Evolutionary conservation across 2,113 vertebrate species (phyloP).

Genomic region (Poicephalus gulielmi): DNA sequence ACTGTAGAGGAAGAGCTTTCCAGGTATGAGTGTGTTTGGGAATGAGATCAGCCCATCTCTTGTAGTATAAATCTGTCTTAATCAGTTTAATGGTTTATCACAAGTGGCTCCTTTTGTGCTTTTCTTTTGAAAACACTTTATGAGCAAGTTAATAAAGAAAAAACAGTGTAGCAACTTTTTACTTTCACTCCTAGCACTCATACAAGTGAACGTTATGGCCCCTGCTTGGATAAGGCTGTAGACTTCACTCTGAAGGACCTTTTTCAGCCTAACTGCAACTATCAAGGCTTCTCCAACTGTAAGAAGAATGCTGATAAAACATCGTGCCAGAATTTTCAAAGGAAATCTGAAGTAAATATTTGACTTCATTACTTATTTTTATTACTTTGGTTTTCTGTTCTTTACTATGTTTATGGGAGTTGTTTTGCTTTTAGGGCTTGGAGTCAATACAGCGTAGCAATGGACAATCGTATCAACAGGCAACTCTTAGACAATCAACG

Average conservation of each 20-base stretch:
- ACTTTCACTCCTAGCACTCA: conserved; percentile 36
- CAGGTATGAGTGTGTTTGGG: conserved; percentile 45
- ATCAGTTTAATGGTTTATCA: background rate
- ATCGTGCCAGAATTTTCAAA: conserved; percentile 39
- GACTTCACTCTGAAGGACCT: conserved; percentile 71
- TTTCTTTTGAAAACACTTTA: background rate
- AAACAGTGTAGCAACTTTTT: background rate
- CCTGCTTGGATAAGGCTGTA: conserved; percentile 24
- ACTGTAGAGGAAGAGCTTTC: conserved; percentile 74
- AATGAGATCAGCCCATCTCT: background rate
- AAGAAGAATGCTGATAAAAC: conserved; percentile 50
- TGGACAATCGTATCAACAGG: accelerated
- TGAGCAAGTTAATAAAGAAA: background rate
- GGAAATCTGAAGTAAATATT: conserved; percentile 68
- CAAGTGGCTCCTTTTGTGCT: background rate
- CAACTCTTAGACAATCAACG: accelerated
- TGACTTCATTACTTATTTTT: background rate
- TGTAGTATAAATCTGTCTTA: background rate
- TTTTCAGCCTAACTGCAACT: conserved; percentile 30
- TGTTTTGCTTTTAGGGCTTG: background rate
- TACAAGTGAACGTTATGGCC: conserved; percentile 32
- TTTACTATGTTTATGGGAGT: background rate
- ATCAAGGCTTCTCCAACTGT: conserved; percentile 1
- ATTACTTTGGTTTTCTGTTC: background rate
- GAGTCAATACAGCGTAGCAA: background rate